Evolutionary conservation across 2,113 vertebrate species (phyloP).

Genomic region (Piaya cayana): DNA sequence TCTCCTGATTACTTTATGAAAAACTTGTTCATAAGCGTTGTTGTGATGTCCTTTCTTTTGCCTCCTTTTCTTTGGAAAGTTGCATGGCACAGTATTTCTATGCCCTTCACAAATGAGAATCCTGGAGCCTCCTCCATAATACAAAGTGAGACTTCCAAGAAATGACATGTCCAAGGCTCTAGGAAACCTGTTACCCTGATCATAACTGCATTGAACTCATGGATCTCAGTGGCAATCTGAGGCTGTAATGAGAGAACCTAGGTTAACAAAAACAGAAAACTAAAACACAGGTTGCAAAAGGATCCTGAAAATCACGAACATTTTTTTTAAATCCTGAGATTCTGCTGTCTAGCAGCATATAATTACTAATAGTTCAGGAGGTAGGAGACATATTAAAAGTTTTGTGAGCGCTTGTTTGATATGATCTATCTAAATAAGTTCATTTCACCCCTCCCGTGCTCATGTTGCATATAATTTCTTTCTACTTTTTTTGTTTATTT

Average conservation of each 20-base stretch:
- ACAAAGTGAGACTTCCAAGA: background rate
- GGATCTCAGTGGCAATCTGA: background rate
- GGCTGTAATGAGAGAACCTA: background rate
- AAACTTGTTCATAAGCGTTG: background rate
- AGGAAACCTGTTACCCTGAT: background rate
- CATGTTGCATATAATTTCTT: background rate
- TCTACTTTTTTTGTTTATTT: background rate
- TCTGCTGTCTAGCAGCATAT: background rate
- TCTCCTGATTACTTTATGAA: background rate
- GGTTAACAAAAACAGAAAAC: background rate
- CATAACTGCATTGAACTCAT: background rate
- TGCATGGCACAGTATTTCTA: background rate
- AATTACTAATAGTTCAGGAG: background rate
- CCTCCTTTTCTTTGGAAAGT: background rate
- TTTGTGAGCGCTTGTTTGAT: background rate
- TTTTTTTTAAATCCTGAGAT: background rate
- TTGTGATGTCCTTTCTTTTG: background rate
- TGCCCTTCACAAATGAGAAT: background rate
- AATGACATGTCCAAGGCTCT: background rate
- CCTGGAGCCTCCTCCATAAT: background rate
- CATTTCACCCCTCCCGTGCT: background rate
- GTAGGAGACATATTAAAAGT: background rate
- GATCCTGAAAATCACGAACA: background rate
- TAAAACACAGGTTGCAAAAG: background rate
- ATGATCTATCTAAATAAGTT: background rate